phyloP scores from a whole-genome alignment of 2,888 invertebrate species.

The Hofmannophila pseudospretella region DNA sequence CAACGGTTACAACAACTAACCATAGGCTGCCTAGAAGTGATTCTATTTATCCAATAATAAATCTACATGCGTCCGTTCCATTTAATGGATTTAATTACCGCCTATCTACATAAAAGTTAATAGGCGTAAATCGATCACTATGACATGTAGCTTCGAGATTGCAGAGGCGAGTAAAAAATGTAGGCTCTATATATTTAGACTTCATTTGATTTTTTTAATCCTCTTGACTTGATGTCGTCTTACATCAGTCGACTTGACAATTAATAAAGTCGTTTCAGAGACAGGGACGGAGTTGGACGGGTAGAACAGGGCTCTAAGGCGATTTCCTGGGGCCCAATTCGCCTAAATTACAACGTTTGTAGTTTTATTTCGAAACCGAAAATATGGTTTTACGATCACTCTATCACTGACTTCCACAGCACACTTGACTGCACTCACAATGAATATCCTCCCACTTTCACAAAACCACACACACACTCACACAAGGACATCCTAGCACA shows the following conservation, averaged over 20 bases:
- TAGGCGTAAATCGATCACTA: slow-evolving; percentile 8
- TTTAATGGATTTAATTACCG: slow-evolving; percentile 4
- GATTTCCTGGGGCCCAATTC: no score
- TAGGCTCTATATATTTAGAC: slow-evolving; percentile 3
- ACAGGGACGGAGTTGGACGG: neutral
- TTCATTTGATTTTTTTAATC: neutral
- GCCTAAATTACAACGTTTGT: no score
- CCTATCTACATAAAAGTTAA: slow-evolving; percentile 7
- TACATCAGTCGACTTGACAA: neutral
- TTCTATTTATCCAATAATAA: neutral
- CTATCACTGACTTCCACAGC: no score
- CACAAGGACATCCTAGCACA: no score
- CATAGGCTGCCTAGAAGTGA: no score
- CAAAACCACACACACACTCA: no score
- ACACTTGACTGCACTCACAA: no score
- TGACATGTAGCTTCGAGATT: slow-evolving; percentile 5
- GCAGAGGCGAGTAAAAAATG: slow-evolving; percentile 1
- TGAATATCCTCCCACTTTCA: no score
- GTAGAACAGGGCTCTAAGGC: no score
- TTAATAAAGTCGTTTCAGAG: neutral
- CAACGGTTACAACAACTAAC: no score
- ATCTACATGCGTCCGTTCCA: neutral
- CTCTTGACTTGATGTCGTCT: neutral
- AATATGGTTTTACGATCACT: no score
- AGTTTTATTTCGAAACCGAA: no score